Percentiles rank a stretch among this genome's conserved stretches.
Evolutionary conservation across 2,113 vertebrate species (phyloP).

Genomic region (Cynocephalus volans): DNA sequence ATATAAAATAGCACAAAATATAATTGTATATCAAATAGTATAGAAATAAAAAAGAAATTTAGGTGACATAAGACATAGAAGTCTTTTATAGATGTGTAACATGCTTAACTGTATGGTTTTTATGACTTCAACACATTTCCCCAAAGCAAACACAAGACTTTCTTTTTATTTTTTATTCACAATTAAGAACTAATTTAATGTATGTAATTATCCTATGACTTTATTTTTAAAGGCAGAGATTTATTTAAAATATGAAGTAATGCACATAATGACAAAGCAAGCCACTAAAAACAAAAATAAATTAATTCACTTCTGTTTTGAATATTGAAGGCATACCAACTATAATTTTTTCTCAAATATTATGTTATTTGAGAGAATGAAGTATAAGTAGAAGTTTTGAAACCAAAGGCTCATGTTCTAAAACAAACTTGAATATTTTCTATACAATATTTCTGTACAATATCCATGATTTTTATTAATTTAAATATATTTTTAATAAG

Average conservation of each 20-base stretch:
- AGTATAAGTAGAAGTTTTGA: neutral
- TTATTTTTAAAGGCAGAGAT: neutral
- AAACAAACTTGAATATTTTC: neutral
- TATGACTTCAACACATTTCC: neutral
- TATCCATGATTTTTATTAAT: neutral
- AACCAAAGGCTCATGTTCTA: rapidly evolving
- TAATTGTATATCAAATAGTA: no score
- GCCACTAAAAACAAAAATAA: neutral
- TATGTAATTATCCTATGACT: neutral
- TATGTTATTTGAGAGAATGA: neutral
- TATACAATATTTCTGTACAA: neutral
- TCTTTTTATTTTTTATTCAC: neutral
- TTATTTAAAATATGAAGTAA: neutral
- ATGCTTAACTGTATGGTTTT: neutral
- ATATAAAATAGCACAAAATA: no score
- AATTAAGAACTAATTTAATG: neutral
- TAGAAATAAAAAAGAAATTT: neutral
- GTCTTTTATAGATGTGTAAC: neutral
- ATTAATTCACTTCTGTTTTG: neutral
- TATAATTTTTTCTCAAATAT: neutral
- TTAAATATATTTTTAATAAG: neutral
- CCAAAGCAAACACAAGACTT: neutral
- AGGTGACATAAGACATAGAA: neutral
- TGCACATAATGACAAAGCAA: neutral
- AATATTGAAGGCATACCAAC: neutral